Evolutionary conservation across 2,797 vertebrate species (phyloP).

Genomic region (Eremophila alpestris): DNA sequence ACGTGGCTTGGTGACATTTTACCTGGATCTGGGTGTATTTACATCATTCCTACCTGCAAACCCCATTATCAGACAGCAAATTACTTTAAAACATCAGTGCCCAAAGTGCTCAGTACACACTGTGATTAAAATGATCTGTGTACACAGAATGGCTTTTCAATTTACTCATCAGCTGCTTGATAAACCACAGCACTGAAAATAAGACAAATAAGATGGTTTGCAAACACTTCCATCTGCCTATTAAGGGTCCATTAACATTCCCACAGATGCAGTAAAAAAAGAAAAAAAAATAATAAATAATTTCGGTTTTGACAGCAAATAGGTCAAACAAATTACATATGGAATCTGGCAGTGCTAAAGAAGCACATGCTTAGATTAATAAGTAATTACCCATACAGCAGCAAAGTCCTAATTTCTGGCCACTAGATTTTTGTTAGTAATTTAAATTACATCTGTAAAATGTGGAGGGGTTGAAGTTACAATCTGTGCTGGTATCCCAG

Average conservation of each 20-base stretch:
- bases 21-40: background rate
- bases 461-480: background rate
- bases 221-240: conserved; percentile 43
- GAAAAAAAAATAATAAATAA: background rate
- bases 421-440: background rate
- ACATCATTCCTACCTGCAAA: background rate
- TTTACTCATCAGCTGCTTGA: conserved; percentile 26
- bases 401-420: background rate
- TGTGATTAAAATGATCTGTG: conserved; percentile 12
- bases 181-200: conserved; percentile 54
- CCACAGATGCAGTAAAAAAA: conserved; percentile 5
- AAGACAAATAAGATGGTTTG: conserved; percentile 36
- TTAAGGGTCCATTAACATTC: conserved; percentile 15
- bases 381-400: background rate
- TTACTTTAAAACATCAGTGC: background rate
- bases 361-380: background rate
- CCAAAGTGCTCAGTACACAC: background rate
- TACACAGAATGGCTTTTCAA: background rate
- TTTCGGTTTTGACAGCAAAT: conserved; percentile 7
- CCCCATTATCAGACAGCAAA: background rate
- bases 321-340: conserved; percentile 31
- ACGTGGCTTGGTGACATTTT: background rate
- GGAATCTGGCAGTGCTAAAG: conserved; percentile 12
- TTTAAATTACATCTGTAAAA: background rate
- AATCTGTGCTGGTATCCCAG: background rate